phyloP scores from a whole-genome alignment of 2,113 vertebrate genomes.

The Cyprinodon tularosa region DNA sequence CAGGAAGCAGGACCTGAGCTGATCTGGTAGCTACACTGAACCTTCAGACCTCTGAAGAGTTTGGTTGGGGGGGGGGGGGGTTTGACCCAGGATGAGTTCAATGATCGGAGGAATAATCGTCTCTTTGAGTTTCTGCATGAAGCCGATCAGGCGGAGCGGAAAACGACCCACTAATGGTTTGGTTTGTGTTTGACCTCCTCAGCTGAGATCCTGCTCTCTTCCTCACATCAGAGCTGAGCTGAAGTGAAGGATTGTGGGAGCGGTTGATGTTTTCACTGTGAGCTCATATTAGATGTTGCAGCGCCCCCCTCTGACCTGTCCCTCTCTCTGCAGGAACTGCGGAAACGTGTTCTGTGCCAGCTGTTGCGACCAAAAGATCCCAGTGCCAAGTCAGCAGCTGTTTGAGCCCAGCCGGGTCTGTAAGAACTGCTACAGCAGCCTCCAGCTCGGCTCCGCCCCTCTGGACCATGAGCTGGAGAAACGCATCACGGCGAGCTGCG shows the following conservation, averaged over 20 bases:
- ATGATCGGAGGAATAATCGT: not conserved
- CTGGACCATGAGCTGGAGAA: constrained; percentile 92
- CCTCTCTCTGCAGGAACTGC: constrained; percentile 86
- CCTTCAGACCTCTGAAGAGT: not conserved
- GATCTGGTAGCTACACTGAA: too few relatives aligned
- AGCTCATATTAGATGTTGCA: constrained; percentile 12
- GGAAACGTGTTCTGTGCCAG: constrained; percentile 98
- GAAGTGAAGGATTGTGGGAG: not conserved
- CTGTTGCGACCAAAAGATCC: constrained; percentile 98
- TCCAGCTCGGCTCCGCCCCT: constrained; percentile 81
- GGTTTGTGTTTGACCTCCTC: not conserved
- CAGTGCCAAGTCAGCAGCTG: constrained; percentile 97
- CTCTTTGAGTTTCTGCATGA: not conserved
- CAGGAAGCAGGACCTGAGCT: too few relatives aligned
- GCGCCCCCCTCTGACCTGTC: constrained; percentile 18
- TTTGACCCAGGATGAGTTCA: not conserved
- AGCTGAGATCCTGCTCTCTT: not conserved
- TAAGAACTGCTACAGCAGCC: constrained; percentile 90
- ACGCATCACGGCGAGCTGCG: constrained; percentile 91
- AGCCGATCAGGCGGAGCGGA: too few relatives aligned
- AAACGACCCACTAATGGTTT: not conserved
- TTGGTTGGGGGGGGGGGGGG: rapidly evolving
- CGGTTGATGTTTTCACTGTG: not conserved
- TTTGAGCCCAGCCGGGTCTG: constrained; percentile 96
- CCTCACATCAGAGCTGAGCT: not conserved